Base-by-base conservation (phyloP, 2,113 vertebrate genomes). In the Pseudonaja textilis region DNA sequence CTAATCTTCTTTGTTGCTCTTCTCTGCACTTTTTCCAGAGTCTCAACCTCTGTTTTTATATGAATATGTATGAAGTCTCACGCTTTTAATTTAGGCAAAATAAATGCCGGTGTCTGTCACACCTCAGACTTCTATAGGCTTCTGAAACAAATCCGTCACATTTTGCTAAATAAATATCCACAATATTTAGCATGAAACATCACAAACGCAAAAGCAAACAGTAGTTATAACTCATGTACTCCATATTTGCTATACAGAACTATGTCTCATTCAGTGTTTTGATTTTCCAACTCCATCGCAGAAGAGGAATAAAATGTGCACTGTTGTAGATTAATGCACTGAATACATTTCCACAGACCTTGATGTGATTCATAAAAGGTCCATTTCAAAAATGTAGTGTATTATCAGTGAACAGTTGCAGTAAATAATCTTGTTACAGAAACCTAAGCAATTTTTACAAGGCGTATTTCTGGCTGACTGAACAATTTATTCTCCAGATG, bases 391-490 rank as follows among this genome's bases (percentile, higher is more conserved):
- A 98, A 97, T 97, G 97, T 97, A 96, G 97, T 97, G 97, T 96
- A 98, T 98, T 98, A 98, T 97, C 98, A 97, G 97, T 97, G 97
- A 98, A 97, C 97, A 98, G 97, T 98, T 97, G 95, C 98, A 98
- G 98, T 98, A 98, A 98, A 98, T 98, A 98, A 98, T 98, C 98
- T 98, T 98, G 98, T 98, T 98, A 98, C 97, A 98, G 97, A 98
- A 98, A 98, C 98, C 98, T 98, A 98, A 98, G 98, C 97, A 98
- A 98, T 98, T 98, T 98, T 98, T 98, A 98, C 97, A 98, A 98
- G 97, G 96, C 97, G 95, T 98, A 98, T 98, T 98, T 98, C 98
- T 98, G 97, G 98, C 97, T 98, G 98, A 98, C 98, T 98, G 98
- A 98, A 97, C 97, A 98, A 98, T 98, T 98, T 98, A 98, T 98